Base-by-base conservation (phyloP, 2,113 vertebrate species). In the Tenrec ecaudatus region DNA sequence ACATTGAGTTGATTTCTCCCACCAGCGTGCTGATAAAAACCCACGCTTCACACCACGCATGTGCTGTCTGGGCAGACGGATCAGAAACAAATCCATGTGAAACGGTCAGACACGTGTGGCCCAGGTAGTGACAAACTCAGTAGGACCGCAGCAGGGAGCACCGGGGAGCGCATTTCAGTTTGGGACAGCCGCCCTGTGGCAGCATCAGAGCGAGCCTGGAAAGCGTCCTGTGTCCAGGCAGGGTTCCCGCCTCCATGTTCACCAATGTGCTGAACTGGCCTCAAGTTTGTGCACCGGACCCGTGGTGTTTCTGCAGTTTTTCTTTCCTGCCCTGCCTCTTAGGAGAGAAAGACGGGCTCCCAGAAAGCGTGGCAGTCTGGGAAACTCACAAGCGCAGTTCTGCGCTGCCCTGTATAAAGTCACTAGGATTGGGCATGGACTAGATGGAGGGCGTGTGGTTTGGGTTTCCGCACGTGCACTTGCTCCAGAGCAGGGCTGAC, bases 41-140 rank as follows among this genome's bases (percentile, higher is more conserved):
- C 15, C 43, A n/a, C 12, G n/a, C 73, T 84, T 90, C 15, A 0
- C 5, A 68, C 33, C 71, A 17, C 33, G 76, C 81, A 25, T 38
- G 33, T 80, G 92, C 83, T 77, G 23, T 83, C 79, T 93, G 80
- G 14, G 84, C 80, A 89, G 27, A 43, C 43, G 75, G 75, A 78
- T 6, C 38, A 86, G 82, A 93, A 82, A 62, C 16, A 83, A 47
- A 89, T 73, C 78, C 71, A 71, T 82, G 66, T 31, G 31, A 86
- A 36, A 58, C 77, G 47, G 58, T 40, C 22, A 14, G 47, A 53
- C 19, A 22, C 60, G 0, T 15, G 62, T 47, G 47, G 5, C 43
- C 76, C 19, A 15, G 60, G 77, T n/a, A 88, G 47, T 83, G 40
- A 66, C 86, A n/a, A 75, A 80, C 75, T 81, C 43, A 75, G 29